phyloP scores from a whole-genome alignment of 2,888 invertebrate species.

The Pristionchus entomophagus region DNA sequence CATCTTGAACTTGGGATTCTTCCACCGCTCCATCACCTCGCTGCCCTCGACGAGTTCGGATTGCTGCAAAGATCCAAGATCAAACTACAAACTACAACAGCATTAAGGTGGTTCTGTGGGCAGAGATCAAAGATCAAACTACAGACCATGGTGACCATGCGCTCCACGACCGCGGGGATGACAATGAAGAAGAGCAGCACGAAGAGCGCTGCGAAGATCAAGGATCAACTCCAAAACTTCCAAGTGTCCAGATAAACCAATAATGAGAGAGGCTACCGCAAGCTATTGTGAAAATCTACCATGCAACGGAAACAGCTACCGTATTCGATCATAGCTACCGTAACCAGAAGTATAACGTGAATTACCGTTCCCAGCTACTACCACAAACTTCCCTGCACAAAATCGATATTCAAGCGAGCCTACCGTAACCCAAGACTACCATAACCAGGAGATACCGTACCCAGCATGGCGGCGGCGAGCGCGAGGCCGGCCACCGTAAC shows the following conservation, averaged over 20 bases:
- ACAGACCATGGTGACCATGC: conserved; percentile 54
- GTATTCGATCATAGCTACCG: neutral
- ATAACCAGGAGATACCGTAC: neutral
- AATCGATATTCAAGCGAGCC: neutral
- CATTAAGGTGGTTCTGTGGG: too few species aligned
- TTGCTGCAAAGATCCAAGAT: conserved; percentile 57
- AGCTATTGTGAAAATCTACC: too few species aligned
- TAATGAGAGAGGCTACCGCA: too few species aligned
- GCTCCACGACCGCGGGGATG: conserved; percentile 56
- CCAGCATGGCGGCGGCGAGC: conserved; percentile 9
- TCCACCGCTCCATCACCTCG: conserved; percentile 70
- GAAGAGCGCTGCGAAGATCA: conserved; percentile 27
- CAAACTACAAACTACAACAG: neutral
- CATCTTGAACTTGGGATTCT: conserved; percentile 69
- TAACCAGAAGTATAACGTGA: neutral
- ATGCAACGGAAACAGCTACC: too few species aligned
- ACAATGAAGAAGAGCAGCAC: conserved; percentile 54
- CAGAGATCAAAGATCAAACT: conserved; percentile 31
- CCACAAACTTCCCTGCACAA: neutral
- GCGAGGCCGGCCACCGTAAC: neutral
- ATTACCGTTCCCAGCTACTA: neutral
- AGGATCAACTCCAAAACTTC: neutral
- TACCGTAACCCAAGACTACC: neutral
- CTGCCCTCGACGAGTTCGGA: conserved; percentile 65
- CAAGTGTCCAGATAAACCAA: neutral